Base-by-base conservation (phyloP, 1,140 invertebrate genomes). In the Chionoecetes opilio region DNA sequence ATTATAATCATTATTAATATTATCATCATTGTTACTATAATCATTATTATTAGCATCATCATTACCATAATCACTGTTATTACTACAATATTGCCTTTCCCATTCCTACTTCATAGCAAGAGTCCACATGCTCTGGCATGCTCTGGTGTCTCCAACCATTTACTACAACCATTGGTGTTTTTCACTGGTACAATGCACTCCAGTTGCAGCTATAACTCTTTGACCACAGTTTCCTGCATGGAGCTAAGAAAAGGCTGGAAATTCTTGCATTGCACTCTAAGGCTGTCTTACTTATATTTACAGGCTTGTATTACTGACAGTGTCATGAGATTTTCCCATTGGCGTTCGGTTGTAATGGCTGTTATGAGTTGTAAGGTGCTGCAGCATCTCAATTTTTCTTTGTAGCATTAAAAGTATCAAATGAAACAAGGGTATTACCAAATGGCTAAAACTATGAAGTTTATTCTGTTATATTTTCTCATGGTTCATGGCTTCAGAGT, bases 331-430 rank as follows among this genome's bases (percentile, higher is more conserved):
- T 84, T 75, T 75, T 75, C 63, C 37, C 21, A 84, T 88, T 37
- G 53, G 26, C 85, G 38, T 84, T 94, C 91, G 93, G 88, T 94
- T 94, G 93, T 94, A 94, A 94, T 75, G 75, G 93, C 85, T 91
- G 86, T 94, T 86, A 63, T 94, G 89, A 94, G 89, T 89, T 82
- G 88, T 89, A 37, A 82, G 82, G 93, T 88, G 91, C 91, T 94
- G 53, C 93, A 94, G 93, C 93, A 82, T 94, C 93, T 94, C 93
- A 94, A 94, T 88, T 89, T 94, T 94, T 90, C 85, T 94, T 94
- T 94, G 21, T 53, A 53, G 89, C 91, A 91, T 90, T 90, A 90
- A 89, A 94, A 94, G 87, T 94, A 94, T 90, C 53, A 34, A 53
- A 31, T 38, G 88, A 35, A 93, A 88, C 91, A 94, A 88, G 91